Conservation (phyloP, 2,797 vertebrate genomes). For the Spinibarbus caldwelli region DNA sequence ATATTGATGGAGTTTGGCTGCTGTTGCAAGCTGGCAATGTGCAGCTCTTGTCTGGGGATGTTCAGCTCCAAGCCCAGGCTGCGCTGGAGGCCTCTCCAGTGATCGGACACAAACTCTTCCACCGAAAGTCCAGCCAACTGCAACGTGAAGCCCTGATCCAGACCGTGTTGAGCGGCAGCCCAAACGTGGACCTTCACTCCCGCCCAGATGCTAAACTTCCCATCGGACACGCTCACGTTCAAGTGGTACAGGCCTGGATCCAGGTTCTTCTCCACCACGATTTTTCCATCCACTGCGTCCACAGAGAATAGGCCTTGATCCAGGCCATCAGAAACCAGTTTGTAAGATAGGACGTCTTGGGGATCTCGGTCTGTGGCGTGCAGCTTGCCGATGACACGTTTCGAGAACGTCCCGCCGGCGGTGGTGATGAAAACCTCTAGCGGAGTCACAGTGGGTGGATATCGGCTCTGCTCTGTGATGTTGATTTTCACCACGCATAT, state of each 20-base stretch:
- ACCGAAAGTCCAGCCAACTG: constrained; percentile 82
- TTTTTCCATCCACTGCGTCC: constrained; percentile 83
- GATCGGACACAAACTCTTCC: constrained; percentile 91
- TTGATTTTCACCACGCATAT: constrained; percentile 87
- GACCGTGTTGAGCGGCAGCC: constrained; percentile 77
- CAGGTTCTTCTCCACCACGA: constrained; percentile 83
- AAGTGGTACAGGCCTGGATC: constrained; percentile 84
- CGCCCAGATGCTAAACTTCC: constrained; percentile 82
- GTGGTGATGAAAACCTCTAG: constrained; percentile 93
- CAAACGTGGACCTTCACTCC: constrained; percentile 85
- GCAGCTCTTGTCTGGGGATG: constrained; percentile 82
- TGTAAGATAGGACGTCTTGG: constrained; percentile 85
- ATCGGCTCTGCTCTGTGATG: constrained; percentile 88
- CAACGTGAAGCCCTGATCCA: constrained; percentile 85
- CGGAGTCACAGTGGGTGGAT: constrained; percentile 86
- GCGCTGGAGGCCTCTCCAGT: constrained; percentile 91
- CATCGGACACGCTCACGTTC: constrained; percentile 90
- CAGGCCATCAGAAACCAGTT: constrained; percentile 74
- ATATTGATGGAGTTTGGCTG: constrained; percentile 72
- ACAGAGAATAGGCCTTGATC: constrained; percentile 80
- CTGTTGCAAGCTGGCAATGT: constrained; percentile 92
- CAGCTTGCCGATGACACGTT: constrained; percentile 88
- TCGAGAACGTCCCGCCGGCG: constrained; percentile 78
- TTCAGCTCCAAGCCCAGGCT: constrained; percentile 81
- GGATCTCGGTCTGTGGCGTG: constrained; percentile 93